Percentiles rank a stretch among this genome's conserved stretches.
These are phyloP conservation scores for Anolis sagrei DNA, from an alignment of 2,113 vertebrate species.

Conservation along the genomic window DNA sequence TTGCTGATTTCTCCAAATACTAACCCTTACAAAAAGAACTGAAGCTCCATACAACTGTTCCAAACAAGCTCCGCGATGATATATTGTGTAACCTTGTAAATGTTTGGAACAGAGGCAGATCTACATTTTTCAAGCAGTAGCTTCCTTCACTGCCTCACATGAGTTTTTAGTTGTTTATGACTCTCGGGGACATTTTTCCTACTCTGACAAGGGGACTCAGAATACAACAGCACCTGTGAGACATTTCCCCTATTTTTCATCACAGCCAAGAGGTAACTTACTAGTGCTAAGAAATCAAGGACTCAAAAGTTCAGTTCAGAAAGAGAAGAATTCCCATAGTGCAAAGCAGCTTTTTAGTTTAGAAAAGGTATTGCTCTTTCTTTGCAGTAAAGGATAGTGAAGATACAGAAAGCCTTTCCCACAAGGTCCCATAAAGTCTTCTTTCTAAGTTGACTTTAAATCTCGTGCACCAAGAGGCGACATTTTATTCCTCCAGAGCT, in stretches of 20 bases:
- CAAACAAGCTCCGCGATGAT: background rate
- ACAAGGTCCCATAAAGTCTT: background rate
- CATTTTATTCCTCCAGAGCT: too few species aligned
- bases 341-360: background rate
- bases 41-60: background rate
- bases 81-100: background rate
- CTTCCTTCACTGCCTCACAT: background rate
- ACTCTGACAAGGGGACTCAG: background rate
- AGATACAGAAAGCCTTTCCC: background rate
- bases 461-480: too few species aligned
- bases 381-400: too few species aligned
- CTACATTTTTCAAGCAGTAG: background rate
- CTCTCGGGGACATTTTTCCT: background rate
- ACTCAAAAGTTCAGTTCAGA: background rate
- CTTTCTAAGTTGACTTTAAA: too few species aligned
- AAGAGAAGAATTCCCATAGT: background rate
- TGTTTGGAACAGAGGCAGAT: background rate
- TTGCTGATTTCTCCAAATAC: background rate
- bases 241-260: background rate
- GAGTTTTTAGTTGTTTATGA: background rate
- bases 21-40: background rate
- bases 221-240: background rate
- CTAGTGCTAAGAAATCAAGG: background rate
- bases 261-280: background rate
- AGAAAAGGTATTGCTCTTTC: background rate